Percentiles rank a stretch among this genome's conserved stretches.
Evolutionary conservation across 2,797 vertebrate genomes (phyloP).

Genomic region (Eulemur mongoz): DNA sequence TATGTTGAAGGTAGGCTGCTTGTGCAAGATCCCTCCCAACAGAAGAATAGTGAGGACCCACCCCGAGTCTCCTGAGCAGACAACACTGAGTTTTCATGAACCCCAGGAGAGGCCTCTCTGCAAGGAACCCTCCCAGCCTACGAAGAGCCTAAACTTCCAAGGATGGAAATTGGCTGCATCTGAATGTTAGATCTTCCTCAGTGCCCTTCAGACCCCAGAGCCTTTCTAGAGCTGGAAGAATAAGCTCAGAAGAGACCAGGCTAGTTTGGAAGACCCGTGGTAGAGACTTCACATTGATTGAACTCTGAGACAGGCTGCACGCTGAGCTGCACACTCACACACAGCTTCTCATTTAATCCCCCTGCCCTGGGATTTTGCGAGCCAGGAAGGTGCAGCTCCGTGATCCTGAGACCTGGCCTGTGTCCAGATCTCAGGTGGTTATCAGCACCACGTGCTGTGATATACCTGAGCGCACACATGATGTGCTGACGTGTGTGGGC

Average conservation of each 20-base stretch:
- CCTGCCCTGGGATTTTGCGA: neutral
- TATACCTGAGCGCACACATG: neutral
- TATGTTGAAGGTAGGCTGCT: neutral
- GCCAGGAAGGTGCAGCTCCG: neutral
- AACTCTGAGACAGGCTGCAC: fast-evolving
- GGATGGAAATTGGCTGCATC: neutral
- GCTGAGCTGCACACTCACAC: neutral
- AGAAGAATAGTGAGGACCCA: fast-evolving
- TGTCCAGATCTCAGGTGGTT: neutral
- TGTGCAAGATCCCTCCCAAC: fast-evolving
- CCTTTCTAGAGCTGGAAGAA: neutral
- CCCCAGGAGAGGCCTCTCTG: neutral
- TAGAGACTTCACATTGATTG: fast-evolving
- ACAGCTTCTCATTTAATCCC: neutral
- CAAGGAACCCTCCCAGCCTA: neutral
- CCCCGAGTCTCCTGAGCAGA: neutral
- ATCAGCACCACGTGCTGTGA: fast-evolving
- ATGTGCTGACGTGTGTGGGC: too few species aligned
- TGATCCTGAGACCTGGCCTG: neutral
- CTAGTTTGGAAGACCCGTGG: neutral
- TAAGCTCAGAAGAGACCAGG: neutral
- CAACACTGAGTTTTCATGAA: neutral
- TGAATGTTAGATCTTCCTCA: neutral
- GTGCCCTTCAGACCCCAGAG: neutral
- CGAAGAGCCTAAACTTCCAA: neutral